phyloP scores from a whole-genome alignment of 2,888 invertebrate genomes.

The Amphipyra berbera region DNA sequence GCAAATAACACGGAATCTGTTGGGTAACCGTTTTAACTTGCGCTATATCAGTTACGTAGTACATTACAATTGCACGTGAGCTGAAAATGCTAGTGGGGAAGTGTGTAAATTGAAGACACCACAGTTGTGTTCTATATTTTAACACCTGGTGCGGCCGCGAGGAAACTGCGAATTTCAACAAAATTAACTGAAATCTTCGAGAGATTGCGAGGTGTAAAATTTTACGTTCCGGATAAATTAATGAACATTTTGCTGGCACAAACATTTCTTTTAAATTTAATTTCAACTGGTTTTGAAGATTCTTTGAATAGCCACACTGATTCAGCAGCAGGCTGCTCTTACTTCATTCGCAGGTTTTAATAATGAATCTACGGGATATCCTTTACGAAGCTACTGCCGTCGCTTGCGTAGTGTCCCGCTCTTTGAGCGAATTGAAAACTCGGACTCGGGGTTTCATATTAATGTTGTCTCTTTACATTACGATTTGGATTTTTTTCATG shows the following conservation, averaged over 20 bases:
- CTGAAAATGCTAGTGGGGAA: slow-evolving; percentile 69
- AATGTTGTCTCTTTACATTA: slow-evolving; percentile 37
- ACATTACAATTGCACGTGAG: slow-evolving; percentile 76
- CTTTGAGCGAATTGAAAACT: slow-evolving; percentile 41
- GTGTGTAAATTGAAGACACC: slow-evolving; percentile 73
- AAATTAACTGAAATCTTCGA: slow-evolving; percentile 73
- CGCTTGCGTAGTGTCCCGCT: slow-evolving; percentile 25
- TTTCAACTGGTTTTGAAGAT: slow-evolving; percentile 61
- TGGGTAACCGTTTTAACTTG: slow-evolving; percentile 66
- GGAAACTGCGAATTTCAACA: slow-evolving; percentile 68
- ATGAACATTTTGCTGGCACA: slow-evolving; percentile 66
- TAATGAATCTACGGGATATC: slow-evolving; percentile 52
- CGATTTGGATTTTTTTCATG: slow-evolving; percentile 11
- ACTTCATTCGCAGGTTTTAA: slow-evolving; percentile 47
- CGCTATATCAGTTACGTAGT: slow-evolving; percentile 71
- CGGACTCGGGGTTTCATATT: slow-evolving; percentile 24
- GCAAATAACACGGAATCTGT: slow-evolving; percentile 56
- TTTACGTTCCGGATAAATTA: slow-evolving; percentile 72
- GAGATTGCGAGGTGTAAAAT: slow-evolving; percentile 67
- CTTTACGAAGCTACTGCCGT: slow-evolving; percentile 30
- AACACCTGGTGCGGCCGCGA: slow-evolving; percentile 70
- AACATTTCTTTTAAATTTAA: slow-evolving; percentile 68
- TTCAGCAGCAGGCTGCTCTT: slow-evolving; percentile 45
- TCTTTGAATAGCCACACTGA: slow-evolving; percentile 58
- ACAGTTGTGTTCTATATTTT: slow-evolving; percentile 72